These are phyloP conservation scores for Solea senegalensis DNA, from an alignment of 2,113 vertebrate genomes.

Conservation along the genomic window DNA sequence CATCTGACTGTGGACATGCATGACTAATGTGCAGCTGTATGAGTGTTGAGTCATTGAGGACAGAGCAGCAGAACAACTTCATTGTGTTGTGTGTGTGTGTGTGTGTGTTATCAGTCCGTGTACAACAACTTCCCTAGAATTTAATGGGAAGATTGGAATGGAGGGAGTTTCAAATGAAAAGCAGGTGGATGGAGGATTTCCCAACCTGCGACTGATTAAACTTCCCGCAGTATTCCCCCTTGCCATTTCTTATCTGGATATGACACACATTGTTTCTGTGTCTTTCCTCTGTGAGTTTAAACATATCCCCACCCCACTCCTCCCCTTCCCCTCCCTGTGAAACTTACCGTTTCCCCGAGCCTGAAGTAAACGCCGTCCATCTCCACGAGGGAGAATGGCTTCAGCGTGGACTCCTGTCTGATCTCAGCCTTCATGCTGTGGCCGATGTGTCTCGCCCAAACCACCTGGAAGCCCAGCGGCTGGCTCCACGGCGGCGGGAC, in stretches of 20 bases:
- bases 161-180: slow-evolving; percentile 27
- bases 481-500: slow-evolving; percentile 28
- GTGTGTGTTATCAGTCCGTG: not conserved
- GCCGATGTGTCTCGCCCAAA: slow-evolving; percentile 80
- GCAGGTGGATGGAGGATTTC: slow-evolving; percentile 39
- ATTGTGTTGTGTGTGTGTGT: not conserved
- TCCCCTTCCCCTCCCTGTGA: not conserved
- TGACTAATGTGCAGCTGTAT: not conserved
- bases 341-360: slow-evolving; percentile 83
- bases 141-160: slow-evolving; percentile 3
- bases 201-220: slow-evolving; percentile 62
- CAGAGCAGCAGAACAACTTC: too few relatives aligned
- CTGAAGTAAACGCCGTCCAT: slow-evolving; percentile 84
- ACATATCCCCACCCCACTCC: too few relatives aligned
- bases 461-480: slow-evolving; percentile 71
- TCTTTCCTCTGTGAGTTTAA: slow-evolving; percentile 1
- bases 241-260: slow-evolving; percentile 17
- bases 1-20: not conserved
- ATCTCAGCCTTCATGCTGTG: slow-evolving; percentile 81
- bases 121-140: slow-evolving; percentile 9
- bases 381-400: slow-evolving; percentile 69
- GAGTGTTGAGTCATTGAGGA: too few relatives aligned
- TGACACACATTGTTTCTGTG: slow-evolving; percentile 24
- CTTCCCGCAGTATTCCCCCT: slow-evolving; percentile 21
- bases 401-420: slow-evolving; percentile 74